These are phyloP conservation scores for Trilocha varians DNA, from an alignment of 2,888 invertebrate genomes.

Conservation along the genomic window DNA sequence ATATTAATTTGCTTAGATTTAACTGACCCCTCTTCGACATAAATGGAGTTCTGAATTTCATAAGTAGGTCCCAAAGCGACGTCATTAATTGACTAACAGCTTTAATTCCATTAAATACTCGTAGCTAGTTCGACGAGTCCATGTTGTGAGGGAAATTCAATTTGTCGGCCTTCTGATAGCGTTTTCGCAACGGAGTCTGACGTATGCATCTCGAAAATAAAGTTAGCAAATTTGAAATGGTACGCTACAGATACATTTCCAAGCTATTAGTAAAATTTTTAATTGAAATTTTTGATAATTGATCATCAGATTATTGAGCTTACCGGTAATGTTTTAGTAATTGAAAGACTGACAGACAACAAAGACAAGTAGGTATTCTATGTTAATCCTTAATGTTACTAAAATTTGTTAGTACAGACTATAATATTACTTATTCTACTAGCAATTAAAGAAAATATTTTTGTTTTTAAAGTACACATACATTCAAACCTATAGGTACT, in stretches of 20 bases:
- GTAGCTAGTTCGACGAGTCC: neutral
- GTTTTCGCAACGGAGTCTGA: slow-evolving; percentile 19
- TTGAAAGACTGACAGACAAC: no score
- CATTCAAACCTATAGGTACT: no score
- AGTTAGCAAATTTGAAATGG: neutral
- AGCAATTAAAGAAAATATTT: no score
- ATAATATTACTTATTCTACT: no score
- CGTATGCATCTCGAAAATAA: neutral
- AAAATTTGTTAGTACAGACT: no score
- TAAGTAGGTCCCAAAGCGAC: neutral
- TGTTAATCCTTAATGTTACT: no score
- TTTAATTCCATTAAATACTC: neutral
- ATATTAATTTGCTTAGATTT: neutral
- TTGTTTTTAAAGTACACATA: no score
- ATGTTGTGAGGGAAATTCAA: slow-evolving; percentile 31
- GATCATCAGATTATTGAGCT: no score
- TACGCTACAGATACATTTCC: neutral
- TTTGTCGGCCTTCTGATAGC: slow-evolving; percentile 29
- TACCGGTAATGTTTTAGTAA: no score
- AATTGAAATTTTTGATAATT: no score
- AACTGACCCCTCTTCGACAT: neutral
- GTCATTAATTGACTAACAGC: neutral
- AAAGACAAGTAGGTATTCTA: no score
- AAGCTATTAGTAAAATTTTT: neutral
- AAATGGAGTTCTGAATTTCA: neutral